These are phyloP conservation scores for Diogma glabrata DNA, from an alignment of 2,888 invertebrate species.

Conservation along the genomic window DNA sequence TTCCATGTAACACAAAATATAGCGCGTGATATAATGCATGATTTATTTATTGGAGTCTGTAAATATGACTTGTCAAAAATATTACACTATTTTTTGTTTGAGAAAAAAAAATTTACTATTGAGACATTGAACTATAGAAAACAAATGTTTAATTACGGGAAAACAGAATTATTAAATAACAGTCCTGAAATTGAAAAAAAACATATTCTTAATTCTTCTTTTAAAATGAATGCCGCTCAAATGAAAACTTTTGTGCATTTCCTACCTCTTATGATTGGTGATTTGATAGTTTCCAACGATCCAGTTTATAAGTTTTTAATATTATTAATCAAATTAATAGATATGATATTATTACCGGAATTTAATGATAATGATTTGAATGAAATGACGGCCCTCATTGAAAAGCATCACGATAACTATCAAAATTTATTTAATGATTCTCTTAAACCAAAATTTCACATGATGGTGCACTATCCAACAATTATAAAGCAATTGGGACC, in stretches of 20 bases:
- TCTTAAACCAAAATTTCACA: slow-evolving; percentile 2
- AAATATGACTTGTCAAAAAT: slow-evolving; percentile 3
- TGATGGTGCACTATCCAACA: background rate
- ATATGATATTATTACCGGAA: slow-evolving; percentile 12
- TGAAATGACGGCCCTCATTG: slow-evolving; percentile 13
- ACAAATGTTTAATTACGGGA: background rate
- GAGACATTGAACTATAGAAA: background rate
- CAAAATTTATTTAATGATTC: background rate
- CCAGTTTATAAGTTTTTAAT: slow-evolving; percentile 2
- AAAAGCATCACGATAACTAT: slow-evolving; percentile 13
- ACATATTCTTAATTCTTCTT: slow-evolving; percentile 14
- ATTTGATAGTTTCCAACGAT: slow-evolving; percentile 13
- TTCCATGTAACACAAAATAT: slow-evolving; percentile 4
- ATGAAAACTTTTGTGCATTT: slow-evolving; percentile 15
- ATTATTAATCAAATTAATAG: slow-evolving; percentile 14
- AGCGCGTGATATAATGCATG: slow-evolving; percentile 1
- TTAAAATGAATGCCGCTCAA: slow-evolving; percentile 16
- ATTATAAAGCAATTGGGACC: background rate
- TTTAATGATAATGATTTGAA: slow-evolving; percentile 11
- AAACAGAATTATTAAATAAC: background rate
- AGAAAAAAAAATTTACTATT: background rate
- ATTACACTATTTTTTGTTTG: background rate
- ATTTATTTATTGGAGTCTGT: slow-evolving; percentile 3
- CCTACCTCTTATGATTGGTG: slow-evolving; percentile 15
- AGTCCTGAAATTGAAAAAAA: slow-evolving; percentile 13